These are phyloP conservation scores for Tiliacea citrago DNA, from an alignment of 2,888 invertebrate species.

Conservation along the genomic window DNA sequence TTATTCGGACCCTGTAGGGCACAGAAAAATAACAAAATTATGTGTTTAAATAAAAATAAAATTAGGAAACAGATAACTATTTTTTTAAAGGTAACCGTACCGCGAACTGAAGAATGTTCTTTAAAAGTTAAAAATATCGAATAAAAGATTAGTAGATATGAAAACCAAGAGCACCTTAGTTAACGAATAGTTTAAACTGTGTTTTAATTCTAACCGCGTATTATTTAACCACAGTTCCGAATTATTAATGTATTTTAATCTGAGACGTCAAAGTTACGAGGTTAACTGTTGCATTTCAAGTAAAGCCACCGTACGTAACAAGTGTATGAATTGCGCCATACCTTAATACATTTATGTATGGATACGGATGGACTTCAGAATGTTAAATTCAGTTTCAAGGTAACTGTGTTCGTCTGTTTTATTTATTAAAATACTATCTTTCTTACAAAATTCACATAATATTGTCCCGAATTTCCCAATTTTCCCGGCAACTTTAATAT, in stretches of 20 bases:
- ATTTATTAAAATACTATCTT: neutral
- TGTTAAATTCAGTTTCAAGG: slow-evolving; percentile 46
- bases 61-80: no score
- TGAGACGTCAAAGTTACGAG: slow-evolving; percentile 22
- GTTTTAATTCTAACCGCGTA: slow-evolving; percentile 13
- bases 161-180: neutral
- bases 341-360: slow-evolving; percentile 19
- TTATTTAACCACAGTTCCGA: slow-evolving; percentile 8
- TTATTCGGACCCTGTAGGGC: no score
- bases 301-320: slow-evolving; percentile 41
- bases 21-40: no score
- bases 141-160: neutral
- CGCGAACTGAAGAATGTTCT: neutral
- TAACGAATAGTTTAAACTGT: neutral
- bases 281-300: slow-evolving; percentile 42
- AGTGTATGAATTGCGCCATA: slow-evolving; percentile 44
- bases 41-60: no score
- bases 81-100: neutral
- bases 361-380: slow-evolving; percentile 35
- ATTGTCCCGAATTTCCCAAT: no score
- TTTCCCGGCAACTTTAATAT: no score
- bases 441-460: no score
- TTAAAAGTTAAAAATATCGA: neutral
- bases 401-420: neutral
- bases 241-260: slow-evolving; percentile 20